Percentiles rank a stretch among this genome's conserved stretches.
Conservation (phyloP, 2,113 vertebrate species). For the Hemiscyllium ocellatum region DNA sequence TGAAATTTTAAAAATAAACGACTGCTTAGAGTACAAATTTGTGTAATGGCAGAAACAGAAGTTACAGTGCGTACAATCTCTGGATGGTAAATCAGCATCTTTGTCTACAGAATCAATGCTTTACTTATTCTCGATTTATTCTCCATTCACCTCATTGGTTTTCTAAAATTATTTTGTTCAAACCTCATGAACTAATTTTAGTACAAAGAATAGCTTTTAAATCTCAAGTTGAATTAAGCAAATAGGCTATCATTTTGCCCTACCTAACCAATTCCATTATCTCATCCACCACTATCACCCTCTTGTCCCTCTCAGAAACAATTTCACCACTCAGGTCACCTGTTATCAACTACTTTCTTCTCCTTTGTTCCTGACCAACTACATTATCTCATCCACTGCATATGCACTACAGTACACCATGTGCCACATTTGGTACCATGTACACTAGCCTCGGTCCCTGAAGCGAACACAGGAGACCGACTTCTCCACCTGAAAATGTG, state of each 20-base stretch:
- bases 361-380: no score
- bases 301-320: no score
- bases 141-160: not conserved
- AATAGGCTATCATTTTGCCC: not conserved
- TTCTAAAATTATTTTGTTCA: not conserved
- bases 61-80: not conserved
- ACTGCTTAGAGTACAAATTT: not conserved
- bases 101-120: not conserved
- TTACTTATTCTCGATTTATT: not conserved
- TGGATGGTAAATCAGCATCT: not conserved
- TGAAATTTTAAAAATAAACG: not conserved
- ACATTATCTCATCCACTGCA: not conserved
- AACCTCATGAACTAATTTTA: not conserved
- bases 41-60: not conserved
- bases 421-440: no score
- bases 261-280: not conserved
- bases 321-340: no score
- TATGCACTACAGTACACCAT: not conserved
- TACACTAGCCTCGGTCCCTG: no score
- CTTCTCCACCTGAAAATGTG: no score
- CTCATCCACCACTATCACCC: no score
- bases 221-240: not conserved
- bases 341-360: no score
- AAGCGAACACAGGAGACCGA: no score
- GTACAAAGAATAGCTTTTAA: not conserved